These are phyloP conservation scores for Theocolax elegans DNA, from an alignment of 1,140 invertebrate species.

Conservation along the genomic window DNA sequence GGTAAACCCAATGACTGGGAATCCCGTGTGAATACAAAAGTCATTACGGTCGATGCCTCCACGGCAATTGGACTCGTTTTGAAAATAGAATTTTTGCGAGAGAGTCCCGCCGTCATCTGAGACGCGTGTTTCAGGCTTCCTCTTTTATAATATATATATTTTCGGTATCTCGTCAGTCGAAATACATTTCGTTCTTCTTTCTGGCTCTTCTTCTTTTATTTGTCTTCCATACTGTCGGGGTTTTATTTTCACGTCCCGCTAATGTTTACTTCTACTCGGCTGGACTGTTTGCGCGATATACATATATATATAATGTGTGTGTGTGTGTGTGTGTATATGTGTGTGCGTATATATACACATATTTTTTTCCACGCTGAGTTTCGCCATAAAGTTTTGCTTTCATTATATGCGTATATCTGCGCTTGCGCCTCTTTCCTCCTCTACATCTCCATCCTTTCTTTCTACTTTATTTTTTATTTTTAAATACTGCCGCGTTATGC, in stretches of 20 bases:
- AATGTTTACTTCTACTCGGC: background rate
- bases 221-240: no score
- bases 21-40: background rate
- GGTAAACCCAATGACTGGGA: no score
- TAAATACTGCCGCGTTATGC: constrained; percentile 7
- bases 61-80: constrained; percentile 3
- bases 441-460: constrained; percentile 5
- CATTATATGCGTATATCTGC: background rate
- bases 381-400: constrained; percentile 1
- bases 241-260: constrained; percentile 5
- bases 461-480: constrained; percentile 20
- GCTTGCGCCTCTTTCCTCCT: no score
- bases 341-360: background rate
- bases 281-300: background rate
- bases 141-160: background rate
- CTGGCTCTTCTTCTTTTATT: background rate
- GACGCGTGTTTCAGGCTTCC: background rate
- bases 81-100: constrained; percentile 24
- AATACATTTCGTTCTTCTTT: background rate
- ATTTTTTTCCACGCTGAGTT: background rate
- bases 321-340: no score
- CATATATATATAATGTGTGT: no score
- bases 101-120: background rate
- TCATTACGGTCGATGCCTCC: constrained; percentile 17
- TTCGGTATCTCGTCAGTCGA: background rate